Conservation (phyloP, 1,140 invertebrate species). For the Myzus persicae region DNA sequence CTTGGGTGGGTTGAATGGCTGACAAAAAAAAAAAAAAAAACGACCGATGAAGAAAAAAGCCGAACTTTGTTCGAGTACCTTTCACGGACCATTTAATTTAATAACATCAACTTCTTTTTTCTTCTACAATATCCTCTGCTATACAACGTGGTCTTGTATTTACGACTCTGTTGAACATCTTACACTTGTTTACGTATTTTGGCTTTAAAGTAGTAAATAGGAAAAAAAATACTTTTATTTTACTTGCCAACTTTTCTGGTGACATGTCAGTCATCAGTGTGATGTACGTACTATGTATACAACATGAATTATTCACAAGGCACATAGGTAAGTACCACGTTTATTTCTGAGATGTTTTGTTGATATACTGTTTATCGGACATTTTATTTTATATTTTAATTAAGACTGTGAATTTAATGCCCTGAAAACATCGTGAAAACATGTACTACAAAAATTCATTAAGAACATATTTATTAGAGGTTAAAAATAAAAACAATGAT, state of each 20-base stretch:
- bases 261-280: constrained; percentile 7
- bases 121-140: not conserved
- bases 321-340: not conserved
- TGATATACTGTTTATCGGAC: not conserved
- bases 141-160: constrained; percentile 28
- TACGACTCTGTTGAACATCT: constrained; percentile 49
- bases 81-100: constrained; percentile 54
- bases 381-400: not conserved
- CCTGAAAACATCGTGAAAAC: not conserved
- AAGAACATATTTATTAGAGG: too few relatives aligned
- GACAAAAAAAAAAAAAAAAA: constrained; percentile 14
- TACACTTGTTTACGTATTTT: constrained; percentile 46
- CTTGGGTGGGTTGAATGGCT: constrained; percentile 33
- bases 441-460: not conserved
- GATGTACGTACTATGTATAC: not conserved
- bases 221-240: constrained; percentile 35
- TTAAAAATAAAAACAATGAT: not conserved
- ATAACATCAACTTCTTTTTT: constrained; percentile 48
- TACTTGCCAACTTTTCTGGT: not conserved
- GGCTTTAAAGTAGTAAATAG: not conserved
- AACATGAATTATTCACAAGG: not conserved
- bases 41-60: constrained; percentile 6
- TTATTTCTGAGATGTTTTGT: not conserved
- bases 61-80: constrained; percentile 49
- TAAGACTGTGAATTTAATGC: not conserved